Evolutionary conservation across 2,888 invertebrate species (phyloP).

Genomic region (Cryptops parisi): DNA sequence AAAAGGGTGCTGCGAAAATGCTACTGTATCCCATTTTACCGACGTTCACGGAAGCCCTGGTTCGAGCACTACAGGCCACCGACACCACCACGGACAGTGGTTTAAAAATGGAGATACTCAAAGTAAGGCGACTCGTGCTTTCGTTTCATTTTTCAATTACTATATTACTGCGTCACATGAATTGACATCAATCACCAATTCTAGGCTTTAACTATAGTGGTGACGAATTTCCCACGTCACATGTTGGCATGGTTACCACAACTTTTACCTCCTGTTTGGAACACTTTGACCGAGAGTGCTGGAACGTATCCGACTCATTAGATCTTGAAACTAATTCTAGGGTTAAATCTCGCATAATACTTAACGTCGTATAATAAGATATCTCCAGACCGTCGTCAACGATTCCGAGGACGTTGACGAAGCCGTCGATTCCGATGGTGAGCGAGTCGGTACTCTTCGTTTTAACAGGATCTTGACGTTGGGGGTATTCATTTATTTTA

Average conservation of each 20-base stretch:
- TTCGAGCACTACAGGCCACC: constrained; percentile 41
- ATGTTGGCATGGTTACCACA: constrained; percentile 44
- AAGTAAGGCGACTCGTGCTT: constrained; percentile 24
- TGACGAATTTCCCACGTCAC: constrained; percentile 45
- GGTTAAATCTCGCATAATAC: no score
- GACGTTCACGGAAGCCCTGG: constrained; percentile 48
- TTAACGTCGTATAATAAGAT: no score
- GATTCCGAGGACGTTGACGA: constrained; percentile 41
- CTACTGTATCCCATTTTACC: constrained; percentile 50
- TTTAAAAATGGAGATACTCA: constrained; percentile 48
- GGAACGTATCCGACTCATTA: no score
- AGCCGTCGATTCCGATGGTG: constrained; percentile 47
- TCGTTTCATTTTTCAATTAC: not conserved
- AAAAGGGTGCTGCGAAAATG: constrained; percentile 41
- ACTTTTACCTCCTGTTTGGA: constrained; percentile 51
- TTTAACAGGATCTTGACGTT: not conserved
- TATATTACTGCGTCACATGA: not conserved
- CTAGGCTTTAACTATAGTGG: constrained; percentile 42
- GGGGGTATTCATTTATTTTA: not conserved
- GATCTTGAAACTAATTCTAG: no score
- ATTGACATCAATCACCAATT: no score
- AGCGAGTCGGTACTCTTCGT: not conserved
- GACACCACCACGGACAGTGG: constrained; percentile 44
- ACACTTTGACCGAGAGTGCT: constrained; percentile 48
- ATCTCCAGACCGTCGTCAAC: constrained; percentile 47